Conservation (phyloP, 2,797 vertebrate genomes). For the Balearica regulorum region DNA sequence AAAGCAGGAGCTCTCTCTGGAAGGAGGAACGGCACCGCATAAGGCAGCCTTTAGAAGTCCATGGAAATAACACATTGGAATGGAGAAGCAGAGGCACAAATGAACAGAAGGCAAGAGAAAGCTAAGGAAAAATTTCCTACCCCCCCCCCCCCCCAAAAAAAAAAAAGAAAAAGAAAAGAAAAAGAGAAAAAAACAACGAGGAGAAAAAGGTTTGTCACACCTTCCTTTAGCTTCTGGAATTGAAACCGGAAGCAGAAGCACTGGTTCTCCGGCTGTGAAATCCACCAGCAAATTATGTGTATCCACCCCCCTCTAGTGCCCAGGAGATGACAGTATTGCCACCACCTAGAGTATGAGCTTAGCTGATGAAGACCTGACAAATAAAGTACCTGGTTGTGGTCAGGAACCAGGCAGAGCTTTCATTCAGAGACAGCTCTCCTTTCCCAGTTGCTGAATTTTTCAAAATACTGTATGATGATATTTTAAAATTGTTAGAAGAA, state of each 20-base stretch:
- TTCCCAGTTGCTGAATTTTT: background rate
- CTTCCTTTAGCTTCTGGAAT: background rate
- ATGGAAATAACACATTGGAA: background rate
- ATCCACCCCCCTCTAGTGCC: background rate
- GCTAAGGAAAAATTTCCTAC: background rate
- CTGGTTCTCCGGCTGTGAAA: background rate
- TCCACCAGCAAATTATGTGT: background rate
- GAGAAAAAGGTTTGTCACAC: background rate
- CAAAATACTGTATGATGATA: background rate
- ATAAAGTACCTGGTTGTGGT: fast-evolving
- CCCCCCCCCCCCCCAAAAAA: too few relatives aligned
- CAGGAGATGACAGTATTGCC: background rate
- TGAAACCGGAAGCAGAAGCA: background rate
- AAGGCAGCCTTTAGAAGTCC: background rate
- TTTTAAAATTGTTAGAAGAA: background rate
- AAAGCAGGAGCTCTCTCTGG: background rate
- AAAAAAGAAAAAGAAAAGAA: background rate
- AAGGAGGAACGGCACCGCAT: background rate
- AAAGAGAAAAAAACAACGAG: fast-evolving
- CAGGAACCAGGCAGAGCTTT: background rate
- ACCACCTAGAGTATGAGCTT: background rate
- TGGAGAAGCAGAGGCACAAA: background rate
- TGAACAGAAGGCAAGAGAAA: background rate
- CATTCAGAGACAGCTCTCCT: background rate
- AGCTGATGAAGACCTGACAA: background rate